Evolutionary conservation across 2,797 vertebrate genomes (phyloP).

Genomic region (Trachops cirrhosus): DNA sequence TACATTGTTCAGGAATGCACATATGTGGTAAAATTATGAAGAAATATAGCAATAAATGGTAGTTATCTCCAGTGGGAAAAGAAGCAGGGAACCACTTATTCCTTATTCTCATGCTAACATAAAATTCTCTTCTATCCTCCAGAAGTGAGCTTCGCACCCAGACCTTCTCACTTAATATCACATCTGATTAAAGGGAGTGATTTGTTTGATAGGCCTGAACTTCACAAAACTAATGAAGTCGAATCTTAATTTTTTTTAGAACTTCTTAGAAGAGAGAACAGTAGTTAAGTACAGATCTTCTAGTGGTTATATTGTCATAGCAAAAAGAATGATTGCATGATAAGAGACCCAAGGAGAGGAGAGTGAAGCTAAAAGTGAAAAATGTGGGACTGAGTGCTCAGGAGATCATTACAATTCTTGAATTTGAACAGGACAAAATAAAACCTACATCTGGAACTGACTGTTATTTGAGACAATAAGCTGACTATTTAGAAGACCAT

Average conservation of each 20-base stretch:
- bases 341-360: not conserved
- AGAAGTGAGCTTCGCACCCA: not conserved
- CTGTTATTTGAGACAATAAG: not conserved
- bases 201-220: not conserved
- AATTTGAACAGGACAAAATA: not conserved
- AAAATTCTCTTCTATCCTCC: not conserved
- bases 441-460: not conserved
- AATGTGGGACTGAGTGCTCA: not conserved
- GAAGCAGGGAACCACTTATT: not conserved
- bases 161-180: not conserved
- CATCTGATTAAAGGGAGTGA: not conserved
- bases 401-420: not conserved
- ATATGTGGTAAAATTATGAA: not conserved
- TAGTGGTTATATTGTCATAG: too few species aligned
- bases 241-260: not conserved
- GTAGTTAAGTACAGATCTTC: not conserved
- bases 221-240: not conserved
- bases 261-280: not conserved
- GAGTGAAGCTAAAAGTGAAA: not conserved
- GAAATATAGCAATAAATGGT: not conserved
- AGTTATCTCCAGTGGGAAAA: not conserved
- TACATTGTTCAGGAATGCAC: not conserved
- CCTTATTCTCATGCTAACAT: not conserved
- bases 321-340: not conserved
- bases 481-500: not conserved